These are phyloP conservation scores for Crematogaster levior DNA, from an alignment of 2,888 invertebrate genomes.

Conservation along the genomic window DNA sequence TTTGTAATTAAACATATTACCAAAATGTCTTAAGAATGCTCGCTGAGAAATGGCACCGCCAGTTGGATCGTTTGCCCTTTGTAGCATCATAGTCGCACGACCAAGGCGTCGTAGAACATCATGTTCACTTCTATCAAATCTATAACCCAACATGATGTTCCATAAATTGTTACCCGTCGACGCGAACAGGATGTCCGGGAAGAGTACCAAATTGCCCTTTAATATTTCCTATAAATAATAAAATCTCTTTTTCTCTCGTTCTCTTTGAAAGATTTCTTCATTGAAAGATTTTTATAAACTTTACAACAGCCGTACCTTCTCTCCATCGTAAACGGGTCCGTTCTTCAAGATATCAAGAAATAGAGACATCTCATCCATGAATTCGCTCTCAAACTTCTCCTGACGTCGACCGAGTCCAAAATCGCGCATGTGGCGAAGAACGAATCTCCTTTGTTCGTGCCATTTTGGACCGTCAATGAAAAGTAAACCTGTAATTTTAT, in stretches of 20 bases:
- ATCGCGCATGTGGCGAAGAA: constrained; percentile 89
- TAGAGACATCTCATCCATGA: constrained; percentile 85
- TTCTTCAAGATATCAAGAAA: constrained; percentile 86
- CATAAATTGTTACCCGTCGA: constrained; percentile 88
- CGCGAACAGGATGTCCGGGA: constrained; percentile 87
- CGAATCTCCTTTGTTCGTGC: constrained; percentile 90
- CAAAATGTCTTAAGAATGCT: constrained; percentile 88
- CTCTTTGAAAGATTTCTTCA: background rate
- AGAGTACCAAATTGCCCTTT: constrained; percentile 83
- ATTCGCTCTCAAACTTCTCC: constrained; percentile 86
- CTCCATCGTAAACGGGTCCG: constrained; percentile 85
- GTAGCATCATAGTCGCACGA: constrained; percentile 86
- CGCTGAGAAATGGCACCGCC: constrained; percentile 88
- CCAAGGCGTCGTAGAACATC: constrained; percentile 85
- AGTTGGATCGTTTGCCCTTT: constrained; percentile 87
- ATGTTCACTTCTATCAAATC: constrained; percentile 87
- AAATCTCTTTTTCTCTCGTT: background rate
- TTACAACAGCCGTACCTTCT: constrained; percentile 82
- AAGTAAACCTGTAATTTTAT: constrained; percentile 90
- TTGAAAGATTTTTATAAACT: background rate
- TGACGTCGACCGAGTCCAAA: constrained; percentile 90
- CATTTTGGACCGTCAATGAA: constrained; percentile 89
- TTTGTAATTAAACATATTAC: constrained; percentile 87
- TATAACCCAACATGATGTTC: constrained; percentile 87
- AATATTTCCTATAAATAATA: constrained; percentile 44